Conservation (phyloP, 2,113 vertebrate genomes). For the Nannospalax galili region DNA sequence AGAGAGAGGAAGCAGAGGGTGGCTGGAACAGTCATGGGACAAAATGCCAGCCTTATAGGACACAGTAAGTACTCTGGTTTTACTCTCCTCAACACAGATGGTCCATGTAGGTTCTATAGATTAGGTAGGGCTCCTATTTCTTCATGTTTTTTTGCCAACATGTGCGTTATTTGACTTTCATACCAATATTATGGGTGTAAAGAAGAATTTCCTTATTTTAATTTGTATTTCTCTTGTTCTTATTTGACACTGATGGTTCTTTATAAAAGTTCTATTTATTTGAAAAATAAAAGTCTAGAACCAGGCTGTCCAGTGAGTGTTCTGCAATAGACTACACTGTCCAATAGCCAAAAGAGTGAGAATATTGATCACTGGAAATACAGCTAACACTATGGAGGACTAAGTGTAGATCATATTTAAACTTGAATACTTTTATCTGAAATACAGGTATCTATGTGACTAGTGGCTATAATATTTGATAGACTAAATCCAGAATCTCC, state of each 20-base stretch:
- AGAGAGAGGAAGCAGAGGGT: background rate
- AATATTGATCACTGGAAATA: background rate
- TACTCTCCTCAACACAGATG: background rate
- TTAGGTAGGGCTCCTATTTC: background rate
- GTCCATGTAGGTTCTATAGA: background rate
- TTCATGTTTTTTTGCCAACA: background rate
- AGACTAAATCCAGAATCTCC: background rate
- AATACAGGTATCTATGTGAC: background rate
- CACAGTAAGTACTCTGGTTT: background rate
- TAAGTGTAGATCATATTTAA: conserved; percentile 23
- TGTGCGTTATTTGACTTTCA: background rate
- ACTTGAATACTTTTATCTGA: conserved; percentile 17
- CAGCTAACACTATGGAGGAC: background rate
- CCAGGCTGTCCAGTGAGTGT: background rate
- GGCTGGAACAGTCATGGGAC: background rate
- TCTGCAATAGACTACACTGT: background rate
- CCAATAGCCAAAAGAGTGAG: background rate
- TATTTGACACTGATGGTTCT: background rate
- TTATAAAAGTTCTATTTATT: background rate
- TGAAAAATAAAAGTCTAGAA: background rate
- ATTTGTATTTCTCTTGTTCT: background rate
- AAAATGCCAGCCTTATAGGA: background rate
- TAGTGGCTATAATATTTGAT: background rate
- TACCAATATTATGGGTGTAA: background rate
- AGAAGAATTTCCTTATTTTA: background rate